Percentiles rank a stretch among this genome's conserved stretches.
Conservation (phyloP, 2,113 vertebrate species). For the Garra rufa region DNA sequence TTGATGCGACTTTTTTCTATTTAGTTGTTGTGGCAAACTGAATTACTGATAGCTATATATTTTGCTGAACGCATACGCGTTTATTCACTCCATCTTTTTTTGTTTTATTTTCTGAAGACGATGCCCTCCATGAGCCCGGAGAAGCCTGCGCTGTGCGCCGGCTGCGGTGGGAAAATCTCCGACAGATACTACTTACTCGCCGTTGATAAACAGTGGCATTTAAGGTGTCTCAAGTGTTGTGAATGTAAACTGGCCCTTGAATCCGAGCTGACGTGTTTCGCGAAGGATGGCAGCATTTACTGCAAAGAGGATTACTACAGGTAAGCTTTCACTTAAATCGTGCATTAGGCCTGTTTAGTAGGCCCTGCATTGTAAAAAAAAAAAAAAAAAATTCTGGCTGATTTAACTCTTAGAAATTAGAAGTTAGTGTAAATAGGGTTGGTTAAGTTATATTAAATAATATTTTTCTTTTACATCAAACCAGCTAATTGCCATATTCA, state of each 20-base stretch:
- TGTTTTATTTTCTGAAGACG: conserved; percentile 71
- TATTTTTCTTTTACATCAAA: neutral
- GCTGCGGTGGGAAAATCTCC: conserved; percentile 97
- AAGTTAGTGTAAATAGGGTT: neutral
- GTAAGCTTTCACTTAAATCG: conserved; percentile 71
- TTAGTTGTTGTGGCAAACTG: neutral
- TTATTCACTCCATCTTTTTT: neutral
- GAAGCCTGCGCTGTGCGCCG: conserved; percentile 97
- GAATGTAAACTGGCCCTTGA: conserved; percentile 99
- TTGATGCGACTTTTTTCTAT: neutral
- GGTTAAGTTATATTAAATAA: neutral
- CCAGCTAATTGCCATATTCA: neutral
- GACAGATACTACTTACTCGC: conserved; percentile 99
- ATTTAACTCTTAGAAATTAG: neutral
- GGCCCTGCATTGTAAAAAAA: conserved; percentile 7
- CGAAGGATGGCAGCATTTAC: conserved; percentile 99
- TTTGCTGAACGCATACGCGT: neutral
- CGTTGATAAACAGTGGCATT: conserved; percentile 99
- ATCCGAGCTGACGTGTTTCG: conserved; percentile 98
- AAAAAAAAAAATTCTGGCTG: neutral
- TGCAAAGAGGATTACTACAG: conserved; percentile 99
- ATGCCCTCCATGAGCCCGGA: conserved; percentile 96
- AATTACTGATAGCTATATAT: neutral
- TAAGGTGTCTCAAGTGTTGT: conserved; percentile 98
- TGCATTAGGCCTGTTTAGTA: neutral